Conservation (phyloP, 2,888 invertebrate genomes). For the Pantelozetes paolii region DNA sequence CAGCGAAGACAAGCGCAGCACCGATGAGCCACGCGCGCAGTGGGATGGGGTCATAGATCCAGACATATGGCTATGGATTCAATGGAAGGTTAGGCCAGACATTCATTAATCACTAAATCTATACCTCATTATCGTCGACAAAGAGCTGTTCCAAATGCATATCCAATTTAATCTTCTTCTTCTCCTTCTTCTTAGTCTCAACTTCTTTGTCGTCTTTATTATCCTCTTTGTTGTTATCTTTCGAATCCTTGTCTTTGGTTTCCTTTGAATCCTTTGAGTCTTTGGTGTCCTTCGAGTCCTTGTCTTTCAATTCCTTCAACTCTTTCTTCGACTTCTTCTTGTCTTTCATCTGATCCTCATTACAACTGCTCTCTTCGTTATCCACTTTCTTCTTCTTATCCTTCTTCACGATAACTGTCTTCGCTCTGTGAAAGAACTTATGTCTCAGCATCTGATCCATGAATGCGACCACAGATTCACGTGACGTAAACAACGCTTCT, state of each 20-base stretch:
- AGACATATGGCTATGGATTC: conserved; percentile 67
- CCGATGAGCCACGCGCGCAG: conserved; percentile 74
- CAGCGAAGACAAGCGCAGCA: conserved; percentile 71
- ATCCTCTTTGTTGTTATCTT: conserved; percentile 52
- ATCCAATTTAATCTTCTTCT: conserved; percentile 88
- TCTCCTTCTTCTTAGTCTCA: conserved; percentile 63
- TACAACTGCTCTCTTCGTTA: conserved; percentile 51
- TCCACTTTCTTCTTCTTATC: conserved; percentile 60
- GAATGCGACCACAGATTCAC: conserved; percentile 73
- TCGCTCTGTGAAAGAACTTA: conserved; percentile 91
- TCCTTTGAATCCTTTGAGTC: conserved; percentile 53
- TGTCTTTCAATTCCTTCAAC: conserved; percentile 36
- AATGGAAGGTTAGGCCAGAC: neutral
- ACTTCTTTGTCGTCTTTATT: conserved; percentile 50
- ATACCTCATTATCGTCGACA: conserved; percentile 79
- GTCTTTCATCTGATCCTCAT: conserved; percentile 52
- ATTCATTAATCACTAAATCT: neutral
- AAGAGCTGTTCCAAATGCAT: conserved; percentile 95
- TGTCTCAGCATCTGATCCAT: conserved; percentile 79
- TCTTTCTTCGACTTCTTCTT: conserved; percentile 48
- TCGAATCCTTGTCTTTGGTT: conserved; percentile 51
- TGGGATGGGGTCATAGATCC: conserved; percentile 96
- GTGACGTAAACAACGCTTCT: conserved; percentile 70
- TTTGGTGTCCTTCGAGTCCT: conserved; percentile 48
- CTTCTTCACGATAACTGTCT: conserved; percentile 73